Evolutionary conservation across 2,888 invertebrate genomes (phyloP).

Genomic region (Halictus ligatus): DNA sequence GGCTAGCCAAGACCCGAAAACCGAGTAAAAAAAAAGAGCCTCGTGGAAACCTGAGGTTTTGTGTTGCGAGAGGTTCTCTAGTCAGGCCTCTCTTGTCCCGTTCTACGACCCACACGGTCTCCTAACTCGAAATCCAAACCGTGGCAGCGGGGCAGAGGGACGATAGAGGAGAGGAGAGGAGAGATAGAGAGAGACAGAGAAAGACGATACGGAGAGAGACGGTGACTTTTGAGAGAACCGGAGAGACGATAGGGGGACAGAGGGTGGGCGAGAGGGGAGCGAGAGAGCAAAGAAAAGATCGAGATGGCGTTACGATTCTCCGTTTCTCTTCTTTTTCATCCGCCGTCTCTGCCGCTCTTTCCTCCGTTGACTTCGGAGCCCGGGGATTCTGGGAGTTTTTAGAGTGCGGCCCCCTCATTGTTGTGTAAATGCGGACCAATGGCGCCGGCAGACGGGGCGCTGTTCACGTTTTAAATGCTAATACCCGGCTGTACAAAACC

Average conservation of each 20-base stretch:
- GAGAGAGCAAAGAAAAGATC: conserved; percentile 66
- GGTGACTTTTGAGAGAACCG: background rate
- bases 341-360: conserved; percentile 65
- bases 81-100: conserved; percentile 68
- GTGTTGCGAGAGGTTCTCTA: conserved; percentile 71
- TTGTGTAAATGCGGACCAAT: conserved; percentile 84
- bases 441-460: conserved; percentile 81
- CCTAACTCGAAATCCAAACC: conserved; percentile 47
- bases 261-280: background rate
- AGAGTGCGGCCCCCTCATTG: conserved; percentile 82
- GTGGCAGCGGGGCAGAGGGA: background rate
- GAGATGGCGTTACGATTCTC: conserved; percentile 72
- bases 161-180: conserved; percentile 10
- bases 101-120: conserved; percentile 58
- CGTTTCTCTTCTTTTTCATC: conserved; percentile 61
- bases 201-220: background rate
- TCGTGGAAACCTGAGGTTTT: conserved; percentile 73
- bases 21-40: conserved; percentile 58
- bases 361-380: conserved; percentile 71
- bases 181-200: background rate
- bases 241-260: background rate
- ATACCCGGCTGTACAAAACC: conserved; percentile 77
- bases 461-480: conserved; percentile 81
- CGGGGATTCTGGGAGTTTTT: conserved; percentile 82
- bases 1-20: conserved; percentile 71